Base-by-base conservation (phyloP, 1,140 invertebrate species). In the Lasioglossum baleicum region DNA sequence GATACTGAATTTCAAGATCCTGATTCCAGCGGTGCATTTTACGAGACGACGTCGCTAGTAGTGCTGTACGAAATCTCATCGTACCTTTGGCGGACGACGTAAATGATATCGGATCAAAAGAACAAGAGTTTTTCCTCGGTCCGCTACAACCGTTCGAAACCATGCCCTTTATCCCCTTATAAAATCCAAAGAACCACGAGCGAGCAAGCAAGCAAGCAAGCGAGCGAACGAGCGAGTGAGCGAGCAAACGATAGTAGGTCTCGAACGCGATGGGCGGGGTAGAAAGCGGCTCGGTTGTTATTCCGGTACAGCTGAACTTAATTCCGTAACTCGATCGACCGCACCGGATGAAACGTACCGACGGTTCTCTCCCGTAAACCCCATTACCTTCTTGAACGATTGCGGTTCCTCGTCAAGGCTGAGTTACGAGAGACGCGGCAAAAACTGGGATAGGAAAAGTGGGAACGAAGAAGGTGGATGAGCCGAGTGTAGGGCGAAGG, bases 241-340 rank as follows among this genome's bases (percentile, higher is more conserved):
- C 26, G 35, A 56, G 48, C 48, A 40, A 26, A 13, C 6, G 31
- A 42, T 4, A 31, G 3, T 58, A 13, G 63, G n/a, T 51, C 5
- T 53, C 15, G 51, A 40, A 66, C 5, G 35, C 35, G 35, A 35
- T 35, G 42, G 61, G 61, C n/a, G 63, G 42, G 56, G 61, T 71
- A 61, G 76, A 75, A 53, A 72, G 60, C 64, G 79, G 76, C 74
- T 67, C 74, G 74, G 73, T 85, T 86, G 86, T 87, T 87, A 87
- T 85, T 87, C 77, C 74, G 66, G 80, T 87, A 83, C 85, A 81
- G 75, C 65, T 83, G 85, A 85, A 81, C 86, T 88, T 88, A 88
- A 88, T 88, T 88, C 79, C 82, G 80, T 88, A 88, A 88, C 78
- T 88, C 85, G 80, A 87, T 88, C 85, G 85, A 73, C 78, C 81